A percentile compares a stretch with the other conserved stretches of the same genome.
These are phyloP conservation scores for Peromyscus maniculatus DNA, from an alignment of 2,113 vertebrate genomes.

Conservation along the genomic window DNA sequence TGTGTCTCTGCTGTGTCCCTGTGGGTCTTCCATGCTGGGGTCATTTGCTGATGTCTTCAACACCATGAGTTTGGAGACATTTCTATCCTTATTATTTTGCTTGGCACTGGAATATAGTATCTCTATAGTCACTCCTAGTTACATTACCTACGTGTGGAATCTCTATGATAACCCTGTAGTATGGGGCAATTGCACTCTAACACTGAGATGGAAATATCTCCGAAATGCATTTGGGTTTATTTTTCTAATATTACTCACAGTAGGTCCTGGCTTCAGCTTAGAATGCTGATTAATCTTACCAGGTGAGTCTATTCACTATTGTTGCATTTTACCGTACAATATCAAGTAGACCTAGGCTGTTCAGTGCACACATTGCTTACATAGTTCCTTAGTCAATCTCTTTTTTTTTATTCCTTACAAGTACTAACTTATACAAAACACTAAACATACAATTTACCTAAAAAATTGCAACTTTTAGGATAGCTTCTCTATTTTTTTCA, in stretches of 20 bases:
- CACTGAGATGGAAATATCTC: not conserved
- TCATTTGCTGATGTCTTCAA: not conserved
- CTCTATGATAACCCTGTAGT: not conserved
- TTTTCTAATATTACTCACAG: not conserved
- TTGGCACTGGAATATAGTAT: not conserved
- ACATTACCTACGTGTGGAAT: not conserved
- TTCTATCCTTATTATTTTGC: not conserved
- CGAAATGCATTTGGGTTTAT: not conserved
- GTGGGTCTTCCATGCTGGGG: not conserved
- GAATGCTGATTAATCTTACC: not conserved
- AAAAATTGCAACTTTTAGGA: not conserved
- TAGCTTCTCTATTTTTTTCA: not conserved
- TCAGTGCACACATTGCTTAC: not conserved
- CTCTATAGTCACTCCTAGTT: not conserved
- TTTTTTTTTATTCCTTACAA: not conserved
- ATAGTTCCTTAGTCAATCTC: not conserved
- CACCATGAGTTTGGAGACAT: not conserved
- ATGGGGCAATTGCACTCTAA: not conserved
- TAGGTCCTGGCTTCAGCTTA: not conserved
- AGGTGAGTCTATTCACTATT: not conserved
- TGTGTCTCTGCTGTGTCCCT: not conserved
- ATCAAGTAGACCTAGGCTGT: not conserved
- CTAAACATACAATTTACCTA: not conserved
- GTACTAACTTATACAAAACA: not conserved
- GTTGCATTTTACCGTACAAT: not conserved